These are phyloP conservation scores for Chloropsis hardwickii DNA, from an alignment of 2,113 vertebrate genomes.

Conservation along the genomic window DNA sequence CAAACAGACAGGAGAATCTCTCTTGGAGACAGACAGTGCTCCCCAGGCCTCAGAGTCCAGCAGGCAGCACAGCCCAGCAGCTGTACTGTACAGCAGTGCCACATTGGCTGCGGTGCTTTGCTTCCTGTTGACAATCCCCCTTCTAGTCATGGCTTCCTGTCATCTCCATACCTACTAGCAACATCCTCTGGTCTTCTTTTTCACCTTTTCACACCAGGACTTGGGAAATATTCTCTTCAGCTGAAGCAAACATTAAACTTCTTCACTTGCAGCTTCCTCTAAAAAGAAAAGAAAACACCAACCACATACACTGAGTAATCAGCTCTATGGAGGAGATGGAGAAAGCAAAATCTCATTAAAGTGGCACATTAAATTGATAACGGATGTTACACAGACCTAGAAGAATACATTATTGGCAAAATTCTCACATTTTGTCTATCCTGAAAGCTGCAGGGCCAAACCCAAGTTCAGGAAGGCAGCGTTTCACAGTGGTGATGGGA, in stretches of 20 bases:
- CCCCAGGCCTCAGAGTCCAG: not conserved
- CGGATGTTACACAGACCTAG: constrained; percentile 32
- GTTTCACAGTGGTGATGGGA: not conserved
- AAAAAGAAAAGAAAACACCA: not conserved
- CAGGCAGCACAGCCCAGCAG: not conserved
- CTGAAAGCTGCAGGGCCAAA: constrained; percentile 12
- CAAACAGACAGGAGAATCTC: not conserved
- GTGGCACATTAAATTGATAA: constrained; percentile 17
- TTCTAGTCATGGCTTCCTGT: constrained; percentile 39
- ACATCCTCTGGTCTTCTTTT: not conserved
- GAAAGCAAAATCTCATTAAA: constrained; percentile 53
- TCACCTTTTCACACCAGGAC: not conserved
- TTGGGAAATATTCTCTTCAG: not conserved
- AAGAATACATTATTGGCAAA: constrained; percentile 36
- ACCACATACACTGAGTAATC: constrained; percentile 25
- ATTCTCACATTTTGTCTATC: constrained; percentile 33
- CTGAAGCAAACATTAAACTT: not conserved
- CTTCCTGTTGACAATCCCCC: constrained; percentile 35
- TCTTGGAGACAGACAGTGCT: not conserved
- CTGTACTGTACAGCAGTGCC: not conserved
- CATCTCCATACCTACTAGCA: not conserved
- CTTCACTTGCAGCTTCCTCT: constrained; percentile 23
- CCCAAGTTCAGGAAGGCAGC: not conserved
- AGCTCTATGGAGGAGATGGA: constrained; percentile 5
- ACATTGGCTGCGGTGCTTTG: not conserved